A percentile compares a stretch with the other conserved stretches of the same genome.
Evolutionary conservation across 2,113 vertebrate genomes (phyloP).

Genomic region (Struthio camelus): DNA sequence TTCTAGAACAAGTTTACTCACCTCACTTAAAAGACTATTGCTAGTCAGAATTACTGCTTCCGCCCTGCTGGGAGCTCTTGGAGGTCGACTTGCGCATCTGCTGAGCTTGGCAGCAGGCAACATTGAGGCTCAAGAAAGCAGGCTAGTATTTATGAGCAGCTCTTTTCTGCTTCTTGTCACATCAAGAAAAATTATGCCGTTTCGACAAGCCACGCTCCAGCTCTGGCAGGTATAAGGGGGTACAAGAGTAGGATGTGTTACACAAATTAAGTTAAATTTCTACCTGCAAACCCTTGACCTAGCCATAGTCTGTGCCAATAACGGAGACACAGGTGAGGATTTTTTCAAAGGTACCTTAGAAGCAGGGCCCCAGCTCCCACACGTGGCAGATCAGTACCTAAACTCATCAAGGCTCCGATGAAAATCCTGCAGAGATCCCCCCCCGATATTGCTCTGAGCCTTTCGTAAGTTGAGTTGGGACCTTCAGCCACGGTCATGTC

Average conservation of each 20-base stretch:
- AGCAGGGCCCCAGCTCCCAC: neutral
- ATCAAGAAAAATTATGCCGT: neutral
- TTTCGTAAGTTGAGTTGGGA: neutral
- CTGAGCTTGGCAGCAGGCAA: neutral
- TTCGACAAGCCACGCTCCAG: neutral
- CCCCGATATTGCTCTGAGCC: neutral
- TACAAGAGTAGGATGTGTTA: neutral
- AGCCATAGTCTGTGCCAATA: neutral
- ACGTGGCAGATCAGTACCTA: neutral
- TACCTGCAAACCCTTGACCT: neutral
- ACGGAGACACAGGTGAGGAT: neutral
- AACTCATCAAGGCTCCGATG: neutral
- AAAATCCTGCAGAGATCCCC: neutral
- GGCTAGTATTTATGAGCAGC: neutral
- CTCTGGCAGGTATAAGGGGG: neutral
- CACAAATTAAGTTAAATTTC: neutral
- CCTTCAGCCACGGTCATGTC: neutral
- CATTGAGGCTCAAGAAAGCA: neutral
- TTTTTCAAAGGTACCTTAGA: neutral
- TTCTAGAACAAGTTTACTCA: neutral
- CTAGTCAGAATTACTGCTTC: neutral
- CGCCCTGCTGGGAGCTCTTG: neutral
- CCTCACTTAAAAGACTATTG: neutral
- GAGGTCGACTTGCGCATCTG: neutral
- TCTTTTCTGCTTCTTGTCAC: neutral